Evolutionary conservation across 2,113 vertebrate species (phyloP).

Genomic region (Protomyctophum bolini): DNA sequence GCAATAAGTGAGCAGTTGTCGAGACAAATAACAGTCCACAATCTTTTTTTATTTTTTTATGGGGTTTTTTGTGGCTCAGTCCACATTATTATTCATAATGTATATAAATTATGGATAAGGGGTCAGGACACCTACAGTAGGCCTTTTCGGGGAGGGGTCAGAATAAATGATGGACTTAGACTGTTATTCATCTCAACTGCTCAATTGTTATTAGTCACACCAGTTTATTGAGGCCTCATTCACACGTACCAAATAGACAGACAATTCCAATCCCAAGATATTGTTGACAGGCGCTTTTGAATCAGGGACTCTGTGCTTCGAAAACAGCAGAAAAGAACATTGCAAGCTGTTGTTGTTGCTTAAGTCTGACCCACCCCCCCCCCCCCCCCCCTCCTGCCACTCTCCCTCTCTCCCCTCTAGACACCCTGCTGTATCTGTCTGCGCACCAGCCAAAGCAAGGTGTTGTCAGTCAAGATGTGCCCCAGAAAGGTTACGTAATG

Average conservation of each 20-base stretch:
- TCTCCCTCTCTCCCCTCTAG: background rate
- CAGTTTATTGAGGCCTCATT: background rate
- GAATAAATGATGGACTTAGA: too few relatives aligned
- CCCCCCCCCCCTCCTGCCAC: background rate
- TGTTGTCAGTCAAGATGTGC: conserved; percentile 23
- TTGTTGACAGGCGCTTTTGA: conserved; percentile 16
- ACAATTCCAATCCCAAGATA: too few relatives aligned
- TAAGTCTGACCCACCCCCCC: background rate
- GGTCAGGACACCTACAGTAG: too few relatives aligned
- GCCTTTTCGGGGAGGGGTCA: too few relatives aligned
- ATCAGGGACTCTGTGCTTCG: conserved; percentile 17
- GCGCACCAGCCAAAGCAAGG: conserved; percentile 13
- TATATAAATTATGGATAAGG: too few relatives aligned
- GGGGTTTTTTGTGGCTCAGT: too few relatives aligned
- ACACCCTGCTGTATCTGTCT: conserved; percentile 12
- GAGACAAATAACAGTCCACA: too few relatives aligned
- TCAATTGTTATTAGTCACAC: conserved; percentile 19
- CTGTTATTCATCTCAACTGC: too few relatives aligned
- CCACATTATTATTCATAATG: too few relatives aligned
- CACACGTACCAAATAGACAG: too few relatives aligned
- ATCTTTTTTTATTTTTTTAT: too few relatives aligned
- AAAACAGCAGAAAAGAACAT: too few relatives aligned
- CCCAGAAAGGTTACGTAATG: conserved; percentile 47
- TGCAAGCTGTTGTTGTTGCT: background rate
- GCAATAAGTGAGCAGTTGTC: conserved; percentile 34